Evolutionary conservation across 2,888 invertebrate genomes (phyloP).

Genomic region (Idaea biselata): DNA sequence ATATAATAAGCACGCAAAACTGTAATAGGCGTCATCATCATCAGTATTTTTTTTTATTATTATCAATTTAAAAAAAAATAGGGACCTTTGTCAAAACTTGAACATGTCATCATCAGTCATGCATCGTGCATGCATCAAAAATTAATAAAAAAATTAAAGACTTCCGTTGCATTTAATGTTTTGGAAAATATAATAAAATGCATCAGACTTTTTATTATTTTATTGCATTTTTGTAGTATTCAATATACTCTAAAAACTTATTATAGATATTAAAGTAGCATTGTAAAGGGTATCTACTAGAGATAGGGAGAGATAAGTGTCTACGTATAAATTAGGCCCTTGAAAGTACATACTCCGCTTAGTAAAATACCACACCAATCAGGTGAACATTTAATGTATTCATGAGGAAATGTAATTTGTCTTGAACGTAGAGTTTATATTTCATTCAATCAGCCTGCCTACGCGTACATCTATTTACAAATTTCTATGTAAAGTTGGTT

Average conservation of each 20-base stretch:
- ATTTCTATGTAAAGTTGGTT: slow-evolving; percentile 13
- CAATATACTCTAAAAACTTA: too few relatives aligned
- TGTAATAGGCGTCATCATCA: not conserved
- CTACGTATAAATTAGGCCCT: not conserved
- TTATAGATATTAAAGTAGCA: too few relatives aligned
- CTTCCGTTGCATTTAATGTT: too few relatives aligned
- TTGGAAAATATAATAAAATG: too few relatives aligned
- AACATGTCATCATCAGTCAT: too few relatives aligned
- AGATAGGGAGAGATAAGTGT: too few relatives aligned
- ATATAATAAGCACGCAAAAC: not conserved
- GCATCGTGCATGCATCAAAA: not conserved
- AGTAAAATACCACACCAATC: not conserved
- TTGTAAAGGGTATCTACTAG: too few relatives aligned
- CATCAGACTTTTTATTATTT: too few relatives aligned
- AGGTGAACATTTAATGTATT: not conserved
- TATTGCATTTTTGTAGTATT: too few relatives aligned
- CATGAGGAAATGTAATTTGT: not conserved
- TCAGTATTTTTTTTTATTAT: too few relatives aligned
- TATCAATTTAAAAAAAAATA: too few relatives aligned
- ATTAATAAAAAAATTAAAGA: not conserved
- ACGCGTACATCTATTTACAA: slow-evolving; percentile 23
- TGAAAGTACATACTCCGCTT: not conserved
- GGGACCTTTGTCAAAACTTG: too few relatives aligned
- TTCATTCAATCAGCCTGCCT: not conserved
- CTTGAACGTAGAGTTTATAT: not conserved